Percentiles rank a stretch among this genome's conserved stretches.
phyloP scores from a whole-genome alignment of 2,888 invertebrate species.

The Andrena flavipes region DNA sequence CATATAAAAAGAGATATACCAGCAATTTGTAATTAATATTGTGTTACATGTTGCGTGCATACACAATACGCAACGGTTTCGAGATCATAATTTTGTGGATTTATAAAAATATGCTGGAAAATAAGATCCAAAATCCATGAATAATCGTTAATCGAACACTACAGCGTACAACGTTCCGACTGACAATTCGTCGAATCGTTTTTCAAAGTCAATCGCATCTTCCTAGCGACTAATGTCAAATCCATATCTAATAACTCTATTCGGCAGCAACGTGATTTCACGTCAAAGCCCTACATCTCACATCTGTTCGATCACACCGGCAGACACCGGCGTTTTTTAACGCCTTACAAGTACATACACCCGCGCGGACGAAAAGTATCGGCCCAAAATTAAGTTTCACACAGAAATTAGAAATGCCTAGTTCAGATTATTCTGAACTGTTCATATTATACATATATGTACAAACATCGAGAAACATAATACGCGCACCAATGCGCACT shows the following conservation, averaged over 20 bases:
- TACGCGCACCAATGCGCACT: too few relatives aligned
- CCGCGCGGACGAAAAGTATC: too few relatives aligned
- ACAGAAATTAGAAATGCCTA: too few relatives aligned
- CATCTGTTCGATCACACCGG: too few relatives aligned
- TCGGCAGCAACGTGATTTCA: too few relatives aligned
- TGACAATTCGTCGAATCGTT: conserved; percentile 36
- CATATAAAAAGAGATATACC: conserved; percentile 12
- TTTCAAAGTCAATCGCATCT: conserved; percentile 15
- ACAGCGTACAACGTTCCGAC: not conserved
- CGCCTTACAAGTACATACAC: too few relatives aligned
- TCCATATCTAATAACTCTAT: conserved; percentile 1
- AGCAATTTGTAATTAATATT: conserved; percentile 20
- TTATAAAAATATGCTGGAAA: not conserved
- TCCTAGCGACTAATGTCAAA: conserved; percentile 12
- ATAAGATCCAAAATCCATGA: conserved; percentile 17
- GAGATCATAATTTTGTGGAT: conserved; percentile 22
- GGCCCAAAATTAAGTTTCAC: too few relatives aligned
- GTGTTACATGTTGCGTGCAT: conserved; percentile 12
- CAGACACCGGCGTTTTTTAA: too few relatives aligned
- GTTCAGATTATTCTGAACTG: too few relatives aligned
- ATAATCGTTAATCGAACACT: conserved; percentile 2
- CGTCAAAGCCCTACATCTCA: too few relatives aligned
- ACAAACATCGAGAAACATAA: too few relatives aligned
- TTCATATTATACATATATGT: too few relatives aligned
- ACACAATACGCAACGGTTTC: conserved; percentile 10